Evolutionary conservation across 2,888 invertebrate species (phyloP), one percentile per base, ranked within the genome.

Genomic region (Oxycera nigricornis): DNA sequence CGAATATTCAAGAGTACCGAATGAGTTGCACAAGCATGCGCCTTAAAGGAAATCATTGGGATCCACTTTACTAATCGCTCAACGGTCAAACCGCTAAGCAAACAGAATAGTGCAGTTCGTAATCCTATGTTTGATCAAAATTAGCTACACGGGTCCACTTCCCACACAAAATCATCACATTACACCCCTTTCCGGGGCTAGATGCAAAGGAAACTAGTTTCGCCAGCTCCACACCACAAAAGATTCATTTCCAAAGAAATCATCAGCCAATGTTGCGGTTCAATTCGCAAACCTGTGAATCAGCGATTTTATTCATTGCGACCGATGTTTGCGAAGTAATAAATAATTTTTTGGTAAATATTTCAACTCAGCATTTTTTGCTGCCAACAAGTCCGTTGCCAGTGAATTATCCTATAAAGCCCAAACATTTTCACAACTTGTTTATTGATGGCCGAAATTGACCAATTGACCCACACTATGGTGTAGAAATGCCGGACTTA

Each of bases 251-350:
- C 6, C 46, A 46, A 46, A n/a, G 3, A 14, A 3, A 3, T 46
- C 46, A n/a, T n/a, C 14, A 46, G 3, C 46, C 14, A 46, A 46
- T n/a, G n/a, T n/a, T n/a, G n/a, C n/a, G n/a, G n/a, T n/a, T n/a
- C n/a, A n/a, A n/a, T n/a, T n/a, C n/a, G n/a, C 46, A 46, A 46
- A 46, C 46, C n/a, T n/a, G 17, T 46, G 46, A 46, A 46, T 46
- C 46, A 46, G 46, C 46, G 17, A 3, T 11, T n/a, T 2, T 11
- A 17, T 46, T 46, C 46, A 46, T 17, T 46, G 17, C 3, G 11
- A 11, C 14, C 17, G 17, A 46, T 46, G 17, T 46, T 46, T 46
- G 17, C 46, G 3, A 46, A 46, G 46, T 17, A n/a, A 14, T 46
- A 46, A 46, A 46, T 46, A 2, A 46, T 46, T 46, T 46, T n/a